Percentiles rank a stretch among this genome's conserved stretches.
Evolutionary conservation across 2,888 invertebrate species (phyloP).

Genomic region (Tiliacea aurago): DNA sequence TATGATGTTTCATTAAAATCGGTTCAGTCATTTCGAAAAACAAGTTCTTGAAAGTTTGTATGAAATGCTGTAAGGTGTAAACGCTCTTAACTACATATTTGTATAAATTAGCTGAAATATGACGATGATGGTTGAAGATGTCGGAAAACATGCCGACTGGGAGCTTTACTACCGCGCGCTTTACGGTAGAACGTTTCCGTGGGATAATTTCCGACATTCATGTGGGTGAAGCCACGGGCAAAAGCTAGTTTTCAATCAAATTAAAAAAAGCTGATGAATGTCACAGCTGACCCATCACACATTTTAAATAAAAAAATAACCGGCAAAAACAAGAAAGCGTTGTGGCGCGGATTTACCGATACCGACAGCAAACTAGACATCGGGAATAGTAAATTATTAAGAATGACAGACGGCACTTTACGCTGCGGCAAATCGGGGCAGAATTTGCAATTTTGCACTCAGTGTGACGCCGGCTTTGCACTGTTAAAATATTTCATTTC

Average conservation of each 20-base stretch:
- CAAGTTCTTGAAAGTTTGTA: too few relatives aligned
- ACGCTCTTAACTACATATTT: too few relatives aligned
- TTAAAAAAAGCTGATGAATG: background rate
- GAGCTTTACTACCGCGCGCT: too few relatives aligned
- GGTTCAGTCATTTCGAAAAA: too few relatives aligned
- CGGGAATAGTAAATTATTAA: conserved; percentile 28
- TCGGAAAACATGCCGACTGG: too few relatives aligned
- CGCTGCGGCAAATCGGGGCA: conserved; percentile 5
- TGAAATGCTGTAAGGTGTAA: too few relatives aligned
- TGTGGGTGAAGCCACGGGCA: too few relatives aligned
- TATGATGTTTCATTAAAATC: too few relatives aligned
- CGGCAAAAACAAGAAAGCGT: background rate
- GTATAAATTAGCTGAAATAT: too few relatives aligned
- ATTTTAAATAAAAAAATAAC: background rate
- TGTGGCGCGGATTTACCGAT: background rate
- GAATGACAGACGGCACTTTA: conserved; percentile 1
- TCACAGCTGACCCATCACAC: background rate
- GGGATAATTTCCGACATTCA: too few relatives aligned
- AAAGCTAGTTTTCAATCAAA: background rate
- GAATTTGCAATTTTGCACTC: conserved; percentile 9
- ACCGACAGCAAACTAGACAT: conserved; percentile 3
- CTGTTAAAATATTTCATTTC: conserved; percentile 36
- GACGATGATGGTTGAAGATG: too few relatives aligned
- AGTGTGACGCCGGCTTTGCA: conserved; percentile 6
- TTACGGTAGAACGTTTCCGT: too few relatives aligned